Percentiles rank a stretch among this genome's conserved stretches.
phyloP scores from a whole-genome alignment of 2,888 invertebrate species.

The Drosophila kokeensis region DNA sequence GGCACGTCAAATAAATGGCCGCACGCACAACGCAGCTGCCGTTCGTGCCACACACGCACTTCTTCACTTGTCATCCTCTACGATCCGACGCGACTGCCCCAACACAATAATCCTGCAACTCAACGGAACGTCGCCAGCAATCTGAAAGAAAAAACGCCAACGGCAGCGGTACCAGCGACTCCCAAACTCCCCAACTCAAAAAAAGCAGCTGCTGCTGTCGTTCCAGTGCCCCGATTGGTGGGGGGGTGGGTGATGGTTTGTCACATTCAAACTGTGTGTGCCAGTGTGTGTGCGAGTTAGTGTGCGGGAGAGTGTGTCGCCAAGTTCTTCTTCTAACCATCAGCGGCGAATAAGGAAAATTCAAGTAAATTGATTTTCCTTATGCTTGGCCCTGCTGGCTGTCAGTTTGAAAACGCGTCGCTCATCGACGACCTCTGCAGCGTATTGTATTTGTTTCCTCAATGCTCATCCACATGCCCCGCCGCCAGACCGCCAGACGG shows the following conservation, averaged over 20 bases:
- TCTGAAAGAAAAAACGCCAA: constrained; percentile 67
- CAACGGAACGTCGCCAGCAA: constrained; percentile 73
- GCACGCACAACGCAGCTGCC: constrained; percentile 54
- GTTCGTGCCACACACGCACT: constrained; percentile 14
- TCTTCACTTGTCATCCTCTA: constrained; percentile 19
- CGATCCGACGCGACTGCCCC: constrained; percentile 54
- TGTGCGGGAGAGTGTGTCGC: constrained; percentile 48
- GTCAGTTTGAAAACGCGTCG: constrained; percentile 66
- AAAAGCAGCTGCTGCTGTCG: constrained; percentile 76
- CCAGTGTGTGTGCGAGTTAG: constrained; percentile 20
- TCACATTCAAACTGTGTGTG: constrained; percentile 63
- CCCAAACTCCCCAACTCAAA: neutral
- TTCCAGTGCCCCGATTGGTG: constrained; percentile 37
- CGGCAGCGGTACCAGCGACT: constrained; percentile 53
- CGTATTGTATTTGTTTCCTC: constrained; percentile 51
- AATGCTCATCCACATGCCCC: constrained; percentile 32
- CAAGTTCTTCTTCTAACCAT: constrained; percentile 49
- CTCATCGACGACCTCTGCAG: constrained; percentile 23
- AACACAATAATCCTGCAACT: constrained; percentile 76
- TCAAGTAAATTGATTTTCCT: constrained; percentile 80
- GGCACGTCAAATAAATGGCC: constrained; percentile 79
- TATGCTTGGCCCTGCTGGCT: constrained; percentile 59
- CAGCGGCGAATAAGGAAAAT: constrained; percentile 66
- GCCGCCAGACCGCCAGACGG: neutral
- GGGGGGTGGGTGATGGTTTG: constrained; percentile 53